phyloP scores from a whole-genome alignment of 2,888 invertebrate genomes.

The Parapristionchus giblindavisi region DNA sequence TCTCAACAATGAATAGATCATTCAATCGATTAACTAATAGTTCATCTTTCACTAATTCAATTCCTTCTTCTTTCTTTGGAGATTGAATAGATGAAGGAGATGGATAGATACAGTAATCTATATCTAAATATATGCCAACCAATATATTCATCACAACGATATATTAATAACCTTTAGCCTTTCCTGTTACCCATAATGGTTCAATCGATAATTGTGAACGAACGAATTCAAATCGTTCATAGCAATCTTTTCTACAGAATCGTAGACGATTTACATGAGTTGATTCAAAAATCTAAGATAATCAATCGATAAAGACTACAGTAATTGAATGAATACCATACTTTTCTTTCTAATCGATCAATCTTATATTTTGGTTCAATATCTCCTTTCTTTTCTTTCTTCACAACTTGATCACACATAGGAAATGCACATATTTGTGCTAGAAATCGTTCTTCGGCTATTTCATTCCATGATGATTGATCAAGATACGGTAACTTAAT shows the following conservation, averaged over 20 bases:
- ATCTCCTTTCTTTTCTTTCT: neutral
- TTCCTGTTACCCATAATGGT: conserved; percentile 23
- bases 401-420: neutral
- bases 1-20: conserved; percentile 31
- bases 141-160: neutral
- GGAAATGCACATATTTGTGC: conserved; percentile 28
- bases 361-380: conserved; percentile 19
- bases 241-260: conserved; percentile 21
- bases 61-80: neutral
- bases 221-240: conserved; percentile 3
- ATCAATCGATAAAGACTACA: neutral
- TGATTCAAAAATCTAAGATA: conserved; percentile 17
- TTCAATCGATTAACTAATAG: conserved; percentile 10
- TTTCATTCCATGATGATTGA: conserved; percentile 28
- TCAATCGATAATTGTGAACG: conserved; percentile 1
- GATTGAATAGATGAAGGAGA: neutral
- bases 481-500: conserved; percentile 33
- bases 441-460: conserved; percentile 27
- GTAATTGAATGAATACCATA: neutral
- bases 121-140: neutral
- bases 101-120: neutral
- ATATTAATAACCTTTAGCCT: neutral
- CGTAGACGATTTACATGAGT: neutral
- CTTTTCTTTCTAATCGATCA: conserved; percentile 17
- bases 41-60: conserved; percentile 16